Base-by-base conservation (phyloP, 2,888 invertebrate genomes). In the Aspidiotus rigidus region DNA sequence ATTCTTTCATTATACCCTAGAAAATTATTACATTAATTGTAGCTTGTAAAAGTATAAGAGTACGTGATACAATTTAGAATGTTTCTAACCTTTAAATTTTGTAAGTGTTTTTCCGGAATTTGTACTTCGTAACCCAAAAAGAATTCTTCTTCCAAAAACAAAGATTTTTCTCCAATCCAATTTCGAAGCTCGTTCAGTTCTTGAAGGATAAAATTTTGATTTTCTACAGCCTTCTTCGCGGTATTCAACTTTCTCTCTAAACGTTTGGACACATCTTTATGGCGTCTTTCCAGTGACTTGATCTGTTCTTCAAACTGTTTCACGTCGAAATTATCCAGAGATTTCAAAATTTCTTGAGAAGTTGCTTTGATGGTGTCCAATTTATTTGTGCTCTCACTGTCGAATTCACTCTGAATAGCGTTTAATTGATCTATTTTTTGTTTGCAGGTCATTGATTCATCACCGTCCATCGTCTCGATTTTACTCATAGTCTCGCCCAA, bases 271-370 rank as follows among this genome's bases (percentile, higher is more conserved):
- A 93, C 84, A 75, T 94, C 93, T 72, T 87, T 88, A 75, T 90
- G 88, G 72, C 90, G 84, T 72, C 93, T 83, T 76, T 94, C 93
- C 0, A 90, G 83, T 0, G 89, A 87, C 77, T 90, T 91, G 77
- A 90, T 83, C 83, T 85, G 78, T 63, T 93, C 93, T 77, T 93
- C 92, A 1, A 93, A 87, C 80, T 93, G 93, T 76, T 93, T 92
- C 0, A 89, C 88, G 76, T 93, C 93, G 73, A 93, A 80, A 77
- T 92, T 92, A 77, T 89, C 91, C 11, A 92, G 89, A 40, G 89
- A 85, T 72, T 89, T 87, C 70, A 86, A 86, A 8, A 91, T 88
- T 77, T 86, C 83, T 1, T 83, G 81, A 1, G 87, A 87, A 62
- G 89, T 82, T 59, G 81, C 77, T 76, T 88, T 89, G 0, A 90